Base-by-base conservation (phyloP, 2,888 invertebrate genomes). In the Corythucha ciliata region DNA sequence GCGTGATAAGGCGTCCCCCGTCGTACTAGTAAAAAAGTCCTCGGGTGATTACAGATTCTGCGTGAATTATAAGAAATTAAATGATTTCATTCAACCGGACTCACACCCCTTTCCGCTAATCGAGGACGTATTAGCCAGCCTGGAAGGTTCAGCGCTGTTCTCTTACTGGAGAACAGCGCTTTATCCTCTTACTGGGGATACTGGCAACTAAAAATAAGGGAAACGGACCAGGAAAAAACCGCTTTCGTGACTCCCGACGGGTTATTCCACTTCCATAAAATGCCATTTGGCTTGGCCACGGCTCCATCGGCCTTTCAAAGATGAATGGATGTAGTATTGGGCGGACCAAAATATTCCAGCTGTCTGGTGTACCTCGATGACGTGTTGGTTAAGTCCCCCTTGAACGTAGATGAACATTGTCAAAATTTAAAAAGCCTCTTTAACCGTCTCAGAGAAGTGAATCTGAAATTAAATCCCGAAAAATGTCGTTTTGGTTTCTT, bases 1-100 rank as follows among this genome's bases (percentile, higher is more conserved):
- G n/a, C n/a, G n/a, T n/a, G n/a, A n/a, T n/a, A n/a, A n/a, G n/a
- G n/a, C n/a, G n/a, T n/a, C n/a, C n/a, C 49, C 44, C 3, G 29
- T 53, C 2, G 47, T 52, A 22, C n/a, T 52, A 21, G 46, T 47
- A 6, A 26, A 22, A 33, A 51, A 51, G 36, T 45, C 36, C 21
- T 29, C 34, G 10, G 45, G 27, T 8, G 44, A 44, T 5, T 45
- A 37, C 20, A 33, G 45, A 16, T 51, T 51, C n/a, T 51, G 51
- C 27, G 44, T 45, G 7, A 29, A 51, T n/a, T 45, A 45, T 37
- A 16, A 37, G 2, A n/a, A 21, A 25, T 2, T 51, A 2, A 40
- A 36, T 36, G 14, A 39, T 4, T 29, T n/a, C n/a, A n/a, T 25
- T 18, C n/a, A 5, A 24, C 27, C 36, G 14, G 40, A 34, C 20